Evolutionary conservation across 2,797 vertebrate genomes (phyloP).

Genomic region (Acropternis orthonyx): DNA sequence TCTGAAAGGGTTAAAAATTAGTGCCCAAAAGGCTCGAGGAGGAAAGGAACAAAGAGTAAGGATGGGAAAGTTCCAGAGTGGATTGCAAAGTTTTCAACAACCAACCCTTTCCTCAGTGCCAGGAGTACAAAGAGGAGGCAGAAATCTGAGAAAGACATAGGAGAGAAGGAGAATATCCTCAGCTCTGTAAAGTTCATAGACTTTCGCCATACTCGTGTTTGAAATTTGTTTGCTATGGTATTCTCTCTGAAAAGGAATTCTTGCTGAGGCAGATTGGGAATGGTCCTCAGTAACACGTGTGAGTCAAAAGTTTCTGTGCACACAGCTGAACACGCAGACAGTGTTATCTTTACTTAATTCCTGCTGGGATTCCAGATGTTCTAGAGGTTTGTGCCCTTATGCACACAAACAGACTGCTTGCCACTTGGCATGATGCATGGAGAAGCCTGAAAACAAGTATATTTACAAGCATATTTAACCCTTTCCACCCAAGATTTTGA

Average conservation of each 20-base stretch:
- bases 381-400: neutral
- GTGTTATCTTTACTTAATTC: neutral
- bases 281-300: neutral
- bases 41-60: neutral
- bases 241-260: neutral
- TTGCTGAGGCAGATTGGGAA: neutral
- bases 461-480: neutral
- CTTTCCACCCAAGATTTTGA: neutral
- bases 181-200: neutral
- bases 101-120: neutral
- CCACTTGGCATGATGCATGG: neutral
- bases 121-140: neutral
- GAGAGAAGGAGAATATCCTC: neutral
- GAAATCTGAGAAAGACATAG: neutral
- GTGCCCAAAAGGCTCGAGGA: neutral
- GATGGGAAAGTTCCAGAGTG: neutral
- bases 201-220: neutral
- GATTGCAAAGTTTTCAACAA: neutral
- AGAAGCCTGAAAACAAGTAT: neutral
- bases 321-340: neutral
- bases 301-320: neutral
- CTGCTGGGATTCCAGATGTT: neutral
- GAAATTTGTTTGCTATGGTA: neutral
- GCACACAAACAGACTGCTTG: neutral
- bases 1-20: neutral